phyloP scores from a whole-genome alignment of 2,888 invertebrate genomes.

The Netelia inedita region DNA sequence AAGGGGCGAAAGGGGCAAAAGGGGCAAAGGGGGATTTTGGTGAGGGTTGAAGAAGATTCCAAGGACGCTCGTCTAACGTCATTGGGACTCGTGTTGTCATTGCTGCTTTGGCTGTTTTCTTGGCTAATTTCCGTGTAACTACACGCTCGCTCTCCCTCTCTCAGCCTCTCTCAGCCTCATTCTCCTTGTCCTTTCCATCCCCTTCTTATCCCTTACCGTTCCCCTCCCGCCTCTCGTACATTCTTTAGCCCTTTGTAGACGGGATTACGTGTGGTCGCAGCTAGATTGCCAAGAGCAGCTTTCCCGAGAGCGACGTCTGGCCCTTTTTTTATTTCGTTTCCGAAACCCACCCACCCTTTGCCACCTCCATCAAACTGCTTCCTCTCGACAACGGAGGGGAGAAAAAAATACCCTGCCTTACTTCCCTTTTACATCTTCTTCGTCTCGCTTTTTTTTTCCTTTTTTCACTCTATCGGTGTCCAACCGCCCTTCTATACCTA shows the following conservation, averaged over 20 bases:
- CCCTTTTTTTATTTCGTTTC: slow-evolving; percentile 13
- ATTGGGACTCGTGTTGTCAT: slow-evolving; percentile 30
- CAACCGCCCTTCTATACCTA: slow-evolving; percentile 15
- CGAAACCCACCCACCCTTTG: slow-evolving; percentile 17
- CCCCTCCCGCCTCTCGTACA: no score
- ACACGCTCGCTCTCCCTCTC: slow-evolving; percentile 33
- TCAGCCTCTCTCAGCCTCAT: background rate
- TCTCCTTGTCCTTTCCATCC: no score
- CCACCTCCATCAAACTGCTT: slow-evolving; percentile 31
- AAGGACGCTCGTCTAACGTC: slow-evolving; percentile 18
- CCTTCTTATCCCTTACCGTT: background rate
- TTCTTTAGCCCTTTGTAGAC: background rate
- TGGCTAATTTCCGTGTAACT: slow-evolving; percentile 58
- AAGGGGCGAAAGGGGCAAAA: no score
- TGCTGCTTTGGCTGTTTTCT: slow-evolving; percentile 35
- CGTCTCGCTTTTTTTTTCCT: background rate
- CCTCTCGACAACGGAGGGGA: background rate
- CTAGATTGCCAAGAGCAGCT: slow-evolving; percentile 50
- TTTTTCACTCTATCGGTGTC: slow-evolving; percentile 42
- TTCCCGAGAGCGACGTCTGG: slow-evolving; percentile 15
- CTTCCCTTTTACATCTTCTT: background rate
- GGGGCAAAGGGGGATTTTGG: slow-evolving; percentile 6
- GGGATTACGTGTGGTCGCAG: slow-evolving; percentile 59
- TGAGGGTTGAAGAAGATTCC: slow-evolving; percentile 22
- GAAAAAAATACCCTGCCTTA: slow-evolving; percentile 5